Evolutionary conservation across 1,140 invertebrate genomes (phyloP).

Genomic region (Watersipora subatra): DNA sequence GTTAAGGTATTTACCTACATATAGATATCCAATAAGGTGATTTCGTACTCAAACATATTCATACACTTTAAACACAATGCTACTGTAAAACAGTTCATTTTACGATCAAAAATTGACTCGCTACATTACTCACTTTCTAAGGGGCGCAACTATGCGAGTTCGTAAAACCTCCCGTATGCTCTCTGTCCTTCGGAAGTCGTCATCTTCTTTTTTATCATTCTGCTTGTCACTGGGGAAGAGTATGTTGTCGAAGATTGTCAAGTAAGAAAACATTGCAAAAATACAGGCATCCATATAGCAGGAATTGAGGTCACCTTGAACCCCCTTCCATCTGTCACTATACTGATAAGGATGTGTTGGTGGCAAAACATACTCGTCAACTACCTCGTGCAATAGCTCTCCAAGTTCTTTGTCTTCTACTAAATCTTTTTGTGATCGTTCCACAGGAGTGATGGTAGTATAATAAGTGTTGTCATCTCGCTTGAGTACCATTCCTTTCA

Average conservation of each 20-base stretch:
- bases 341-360: neutral
- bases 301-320: constrained; percentile 93
- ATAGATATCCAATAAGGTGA: too few species aligned
- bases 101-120: too few species aligned
- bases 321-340: constrained; percentile 51
- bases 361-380: neutral
- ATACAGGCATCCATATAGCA: constrained; percentile 92
- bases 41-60: too few species aligned
- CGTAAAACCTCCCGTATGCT: constrained; percentile 68
- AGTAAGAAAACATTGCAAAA: constrained; percentile 93
- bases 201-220: neutral
- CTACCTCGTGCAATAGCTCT: neutral
- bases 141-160: constrained; percentile 89
- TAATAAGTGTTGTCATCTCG: too few species aligned
- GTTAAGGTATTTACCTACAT: too few species aligned
- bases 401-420: too few species aligned
- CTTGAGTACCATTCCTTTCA: too few species aligned
- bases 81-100: too few species aligned
- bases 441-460: too few species aligned
- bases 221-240: too few species aligned
- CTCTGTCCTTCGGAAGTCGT: neutral
- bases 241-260: constrained; percentile 76
- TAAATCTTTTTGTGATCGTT: too few species aligned
- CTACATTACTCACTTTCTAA: constrained; percentile 53
- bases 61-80: too few species aligned